These are phyloP conservation scores for Phrixothrix hirtus DNA, from an alignment of 2,888 invertebrate genomes.

Conservation along the genomic window DNA sequence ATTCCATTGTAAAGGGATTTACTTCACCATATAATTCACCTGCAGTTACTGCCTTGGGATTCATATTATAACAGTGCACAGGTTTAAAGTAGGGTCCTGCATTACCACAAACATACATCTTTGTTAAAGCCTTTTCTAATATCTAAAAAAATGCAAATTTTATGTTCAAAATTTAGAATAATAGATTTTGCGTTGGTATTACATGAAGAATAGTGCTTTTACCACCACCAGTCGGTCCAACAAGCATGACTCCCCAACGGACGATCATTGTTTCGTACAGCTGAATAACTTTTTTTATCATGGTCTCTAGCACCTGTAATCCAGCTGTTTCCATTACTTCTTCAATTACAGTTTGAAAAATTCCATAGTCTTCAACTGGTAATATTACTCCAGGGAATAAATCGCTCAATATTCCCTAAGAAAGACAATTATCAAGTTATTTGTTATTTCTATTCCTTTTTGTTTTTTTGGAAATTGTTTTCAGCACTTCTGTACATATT, in stretches of 20 bases:
- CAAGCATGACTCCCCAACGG: constrained; percentile 90
- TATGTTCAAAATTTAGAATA: no score
- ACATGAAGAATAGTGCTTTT: constrained; percentile 78
- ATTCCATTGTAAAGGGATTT: constrained; percentile 81
- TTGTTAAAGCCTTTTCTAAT: constrained; percentile 69
- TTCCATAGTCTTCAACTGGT: constrained; percentile 78
- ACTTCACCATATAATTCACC: constrained; percentile 90
- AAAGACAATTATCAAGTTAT: no score
- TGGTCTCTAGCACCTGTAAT: constrained; percentile 68
- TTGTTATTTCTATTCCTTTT: no score
- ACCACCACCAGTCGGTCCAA: constrained; percentile 88
- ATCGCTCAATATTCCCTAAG: constrained; percentile 82
- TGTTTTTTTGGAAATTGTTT: no score
- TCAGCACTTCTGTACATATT: no score
- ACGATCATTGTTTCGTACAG: constrained; percentile 90
- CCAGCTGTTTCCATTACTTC: constrained; percentile 61
- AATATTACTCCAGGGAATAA: constrained; percentile 82
- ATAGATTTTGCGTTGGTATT: no score
- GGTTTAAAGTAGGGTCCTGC: constrained; percentile 67
- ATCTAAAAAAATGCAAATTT: no score
- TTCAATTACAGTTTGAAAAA: constrained; percentile 69
- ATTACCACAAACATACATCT: constrained; percentile 65
- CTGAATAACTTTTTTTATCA: constrained; percentile 79
- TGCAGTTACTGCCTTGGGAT: constrained; percentile 86
- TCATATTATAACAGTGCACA: constrained; percentile 79